Percentiles rank a stretch among this genome's conserved stretches.
Conservation (phyloP, 2,888 invertebrate species). For the Lydus trimaculatus region DNA sequence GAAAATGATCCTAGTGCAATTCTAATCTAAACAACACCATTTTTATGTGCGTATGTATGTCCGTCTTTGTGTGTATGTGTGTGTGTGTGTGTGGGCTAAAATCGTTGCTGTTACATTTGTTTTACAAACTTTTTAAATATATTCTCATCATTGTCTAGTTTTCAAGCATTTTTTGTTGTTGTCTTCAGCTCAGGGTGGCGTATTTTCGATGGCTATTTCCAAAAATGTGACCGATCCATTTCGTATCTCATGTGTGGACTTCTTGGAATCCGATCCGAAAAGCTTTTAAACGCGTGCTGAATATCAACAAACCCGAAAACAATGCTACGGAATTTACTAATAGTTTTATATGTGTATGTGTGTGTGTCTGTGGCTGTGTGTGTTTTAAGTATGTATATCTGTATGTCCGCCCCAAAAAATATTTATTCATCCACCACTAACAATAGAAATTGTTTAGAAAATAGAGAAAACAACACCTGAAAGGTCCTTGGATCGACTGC, state of each 20-base stretch:
- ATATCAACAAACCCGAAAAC: constrained; percentile 58
- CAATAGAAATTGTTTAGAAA: constrained; percentile 33
- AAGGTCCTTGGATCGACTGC: constrained; percentile 42
- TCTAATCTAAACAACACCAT: constrained; percentile 1
- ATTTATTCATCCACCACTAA: constrained; percentile 33
- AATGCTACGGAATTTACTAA: constrained; percentile 62
- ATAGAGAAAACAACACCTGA: constrained; percentile 38
- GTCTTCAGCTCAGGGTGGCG: not conserved
- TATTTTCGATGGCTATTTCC: not conserved
- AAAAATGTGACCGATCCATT: constrained; percentile 18
- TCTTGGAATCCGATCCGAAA: constrained; percentile 39
- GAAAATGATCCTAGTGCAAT: not conserved
- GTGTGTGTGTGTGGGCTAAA: not conserved
- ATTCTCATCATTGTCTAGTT: not conserved
- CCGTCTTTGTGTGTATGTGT: not conserved
- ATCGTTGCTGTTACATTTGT: not conserved
- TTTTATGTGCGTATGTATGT: not conserved
- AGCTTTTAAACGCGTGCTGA: constrained; percentile 56
- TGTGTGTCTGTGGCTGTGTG: too few species aligned
- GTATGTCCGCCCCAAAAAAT: constrained; percentile 35
- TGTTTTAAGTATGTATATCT: constrained; percentile 36
- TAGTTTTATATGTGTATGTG: constrained; percentile 56
- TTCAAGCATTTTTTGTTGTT: not conserved
- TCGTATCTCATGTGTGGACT: constrained; percentile 16
- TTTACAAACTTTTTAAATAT: not conserved